Conservation (phyloP, 2,113 vertebrate genomes). For the Rhodinocichla rosea region DNA sequence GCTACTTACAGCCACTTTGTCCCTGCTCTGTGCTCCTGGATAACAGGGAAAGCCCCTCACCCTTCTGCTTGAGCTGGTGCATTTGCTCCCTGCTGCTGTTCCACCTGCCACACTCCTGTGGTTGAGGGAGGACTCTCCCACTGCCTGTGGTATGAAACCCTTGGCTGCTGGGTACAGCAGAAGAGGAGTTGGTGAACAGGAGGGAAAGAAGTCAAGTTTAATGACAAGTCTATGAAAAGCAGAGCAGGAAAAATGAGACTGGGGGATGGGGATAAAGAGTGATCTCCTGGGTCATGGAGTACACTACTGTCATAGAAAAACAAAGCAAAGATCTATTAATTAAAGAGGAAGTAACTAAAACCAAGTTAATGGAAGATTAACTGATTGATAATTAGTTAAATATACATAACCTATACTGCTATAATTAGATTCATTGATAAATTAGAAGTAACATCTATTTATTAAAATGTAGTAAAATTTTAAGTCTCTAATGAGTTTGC, state of each 20-base stretch:
- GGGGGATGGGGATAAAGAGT: not conserved
- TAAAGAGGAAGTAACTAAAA: not conserved
- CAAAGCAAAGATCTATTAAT: not conserved
- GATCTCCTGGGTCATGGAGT: not conserved
- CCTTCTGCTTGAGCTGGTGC: not conserved
- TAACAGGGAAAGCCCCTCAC: not conserved
- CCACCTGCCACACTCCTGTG: accelerated
- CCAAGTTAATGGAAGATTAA: not conserved
- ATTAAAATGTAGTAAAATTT: not conserved
- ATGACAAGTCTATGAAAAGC: not conserved
- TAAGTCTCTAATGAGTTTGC: not conserved
- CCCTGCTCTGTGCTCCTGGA: not conserved
- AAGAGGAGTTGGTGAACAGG: not conserved
- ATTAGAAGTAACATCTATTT: not conserved
- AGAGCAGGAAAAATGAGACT: not conserved
- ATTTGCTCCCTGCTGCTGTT: not conserved
- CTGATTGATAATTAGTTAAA: not conserved
- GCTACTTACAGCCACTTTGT: not conserved
- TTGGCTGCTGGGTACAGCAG: not conserved
- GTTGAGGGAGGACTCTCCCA: not conserved
- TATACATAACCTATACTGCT: not conserved
- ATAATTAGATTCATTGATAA: not conserved
- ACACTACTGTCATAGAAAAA: not conserved
- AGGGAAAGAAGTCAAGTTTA: not conserved
- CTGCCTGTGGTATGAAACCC: not conserved